Percentiles rank a stretch among this genome's conserved stretches.
Evolutionary conservation across 2,797 vertebrate species (phyloP).

Genomic region (Pristis pectinata): DNA sequence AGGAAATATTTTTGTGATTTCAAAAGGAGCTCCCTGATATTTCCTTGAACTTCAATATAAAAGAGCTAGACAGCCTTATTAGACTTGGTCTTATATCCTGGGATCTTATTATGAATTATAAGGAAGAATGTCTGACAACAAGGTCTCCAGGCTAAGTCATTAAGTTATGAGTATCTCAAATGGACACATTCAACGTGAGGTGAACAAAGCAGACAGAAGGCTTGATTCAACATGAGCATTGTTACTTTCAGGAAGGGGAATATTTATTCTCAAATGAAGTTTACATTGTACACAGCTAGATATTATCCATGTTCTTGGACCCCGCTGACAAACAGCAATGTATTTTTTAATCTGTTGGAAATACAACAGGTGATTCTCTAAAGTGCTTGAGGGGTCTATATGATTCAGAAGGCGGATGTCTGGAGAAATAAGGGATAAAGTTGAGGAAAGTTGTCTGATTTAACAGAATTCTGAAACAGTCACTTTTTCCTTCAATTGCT

Average conservation of each 20-base stretch:
- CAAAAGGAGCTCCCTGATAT: background rate
- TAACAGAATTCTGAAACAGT: background rate
- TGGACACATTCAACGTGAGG: background rate
- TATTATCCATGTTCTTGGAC: background rate
- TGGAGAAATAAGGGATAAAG: background rate
- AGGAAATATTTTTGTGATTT: conserved; percentile 5
- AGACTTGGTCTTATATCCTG: background rate
- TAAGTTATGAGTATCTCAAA: background rate
- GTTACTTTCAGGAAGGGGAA: background rate
- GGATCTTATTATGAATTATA: background rate
- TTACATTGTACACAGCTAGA: background rate
- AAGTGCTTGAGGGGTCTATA: background rate
- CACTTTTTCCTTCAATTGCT: background rate
- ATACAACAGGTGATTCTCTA: background rate
- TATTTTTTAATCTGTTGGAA: background rate
- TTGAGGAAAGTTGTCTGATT: background rate
- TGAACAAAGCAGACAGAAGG: background rate
- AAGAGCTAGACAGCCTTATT: background rate
- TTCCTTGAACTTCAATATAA: background rate
- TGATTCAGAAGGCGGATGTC: background rate
- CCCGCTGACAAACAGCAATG: background rate
- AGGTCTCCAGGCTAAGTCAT: background rate
- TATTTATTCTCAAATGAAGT: background rate
- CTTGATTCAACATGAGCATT: background rate
- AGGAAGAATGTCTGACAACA: background rate